Evolutionary conservation across 2,888 invertebrate species (phyloP).

Genomic region (Malthinus flaveolus): DNA sequence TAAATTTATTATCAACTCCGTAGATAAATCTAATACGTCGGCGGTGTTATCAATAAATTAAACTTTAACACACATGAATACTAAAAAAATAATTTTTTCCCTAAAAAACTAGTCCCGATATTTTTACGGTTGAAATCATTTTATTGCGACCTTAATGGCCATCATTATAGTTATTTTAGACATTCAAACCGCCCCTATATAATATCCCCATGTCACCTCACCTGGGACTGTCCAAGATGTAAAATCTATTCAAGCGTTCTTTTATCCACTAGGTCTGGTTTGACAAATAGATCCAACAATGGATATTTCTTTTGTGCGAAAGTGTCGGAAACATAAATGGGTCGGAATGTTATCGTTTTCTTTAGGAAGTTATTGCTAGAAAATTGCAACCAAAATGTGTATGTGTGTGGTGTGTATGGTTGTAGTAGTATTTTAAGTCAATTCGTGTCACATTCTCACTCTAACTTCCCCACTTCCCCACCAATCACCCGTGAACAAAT

Average conservation of each 20-base stretch:
- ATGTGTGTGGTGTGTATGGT: background rate
- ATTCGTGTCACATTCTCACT: background rate
- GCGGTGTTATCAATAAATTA: constrained; percentile 1
- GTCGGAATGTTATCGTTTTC: constrained; percentile 40
- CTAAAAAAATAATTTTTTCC: background rate
- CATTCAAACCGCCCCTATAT: constrained; percentile 31
- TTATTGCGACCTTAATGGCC: background rate
- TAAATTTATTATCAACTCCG: background rate
- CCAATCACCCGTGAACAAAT: too few relatives aligned
- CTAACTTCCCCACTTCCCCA: background rate
- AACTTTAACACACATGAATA: background rate
- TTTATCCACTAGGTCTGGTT: constrained; percentile 39
- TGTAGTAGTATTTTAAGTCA: constrained; percentile 11
- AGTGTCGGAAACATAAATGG: constrained; percentile 44
- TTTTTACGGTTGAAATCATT: background rate
- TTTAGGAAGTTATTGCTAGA: constrained; percentile 37
- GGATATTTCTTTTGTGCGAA: constrained; percentile 42
- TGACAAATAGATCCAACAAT: constrained; percentile 48
- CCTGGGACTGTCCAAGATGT: constrained; percentile 38
- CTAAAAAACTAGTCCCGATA: background rate
- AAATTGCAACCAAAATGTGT: constrained; percentile 32
- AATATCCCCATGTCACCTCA: constrained; percentile 24
- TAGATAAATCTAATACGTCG: background rate
- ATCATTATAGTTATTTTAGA: constrained; percentile 34
- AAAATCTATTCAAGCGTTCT: constrained; percentile 38